Conservation (phyloP, 2,888 invertebrate genomes). For the Scrobipalpa costella region DNA sequence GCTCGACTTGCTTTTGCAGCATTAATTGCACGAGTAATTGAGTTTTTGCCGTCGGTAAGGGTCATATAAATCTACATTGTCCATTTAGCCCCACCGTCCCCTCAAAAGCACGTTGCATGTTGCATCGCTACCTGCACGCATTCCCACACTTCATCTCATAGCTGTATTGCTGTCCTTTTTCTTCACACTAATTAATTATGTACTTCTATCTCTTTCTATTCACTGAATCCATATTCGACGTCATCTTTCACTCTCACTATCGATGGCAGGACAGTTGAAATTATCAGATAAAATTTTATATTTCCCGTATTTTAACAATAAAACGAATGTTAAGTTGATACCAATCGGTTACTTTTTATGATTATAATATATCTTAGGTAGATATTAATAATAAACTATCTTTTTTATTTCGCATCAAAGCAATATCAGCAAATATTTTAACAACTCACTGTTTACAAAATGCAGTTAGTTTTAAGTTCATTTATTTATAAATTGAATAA, state of each 20-base stretch:
- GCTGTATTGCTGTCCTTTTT: slow-evolving; percentile 44
- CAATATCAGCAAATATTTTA: too few species aligned
- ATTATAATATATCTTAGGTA: too few species aligned
- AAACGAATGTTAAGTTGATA: background rate
- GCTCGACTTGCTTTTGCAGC: too few species aligned
- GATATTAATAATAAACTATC: too few species aligned
- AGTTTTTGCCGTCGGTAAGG: too few species aligned
- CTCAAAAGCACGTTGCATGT: slow-evolving; percentile 45
- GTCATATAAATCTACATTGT: too few species aligned
- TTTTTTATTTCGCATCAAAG: too few species aligned
- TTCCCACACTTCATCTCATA: slow-evolving; percentile 66
- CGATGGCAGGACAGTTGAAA: slow-evolving; percentile 53
- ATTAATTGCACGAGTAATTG: too few species aligned
- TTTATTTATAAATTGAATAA: too few species aligned
- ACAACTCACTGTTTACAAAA: too few species aligned
- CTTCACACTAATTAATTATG: slow-evolving; percentile 34
- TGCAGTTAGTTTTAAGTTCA: too few species aligned
- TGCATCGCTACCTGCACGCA: slow-evolving; percentile 70
- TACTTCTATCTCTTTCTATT: slow-evolving; percentile 41
- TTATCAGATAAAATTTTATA: slow-evolving; percentile 40
- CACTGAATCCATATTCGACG: slow-evolving; percentile 62
- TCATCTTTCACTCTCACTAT: slow-evolving; percentile 80
- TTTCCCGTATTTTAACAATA: background rate
- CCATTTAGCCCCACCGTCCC: slow-evolving; percentile 36
- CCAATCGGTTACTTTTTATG: too few species aligned